Percentiles rank a stretch among this genome's conserved stretches.
phyloP scores from a whole-genome alignment of 2,113 vertebrate species.

The Cyanoderma ruficeps region DNA sequence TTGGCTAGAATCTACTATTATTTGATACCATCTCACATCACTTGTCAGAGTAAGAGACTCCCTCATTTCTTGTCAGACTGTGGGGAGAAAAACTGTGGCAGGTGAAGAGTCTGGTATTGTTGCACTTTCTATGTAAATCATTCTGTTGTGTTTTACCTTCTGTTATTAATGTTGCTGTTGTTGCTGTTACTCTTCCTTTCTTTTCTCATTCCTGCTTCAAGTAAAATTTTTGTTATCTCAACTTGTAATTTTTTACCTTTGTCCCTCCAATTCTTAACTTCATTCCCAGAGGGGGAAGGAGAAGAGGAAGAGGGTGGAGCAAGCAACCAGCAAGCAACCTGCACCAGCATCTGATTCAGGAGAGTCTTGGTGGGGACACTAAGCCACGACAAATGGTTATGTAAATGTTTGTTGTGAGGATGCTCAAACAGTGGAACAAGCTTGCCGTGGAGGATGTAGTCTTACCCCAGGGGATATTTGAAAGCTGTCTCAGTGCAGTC shows the following conservation, averaged over 20 bases:
- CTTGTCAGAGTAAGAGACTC: neutral
- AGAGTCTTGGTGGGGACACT: neutral
- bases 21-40: neutral
- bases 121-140: neutral
- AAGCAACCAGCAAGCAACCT: neutral
- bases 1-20: neutral
- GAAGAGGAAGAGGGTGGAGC: no score
- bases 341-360: neutral
- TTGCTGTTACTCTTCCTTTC: neutral
- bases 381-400: neutral
- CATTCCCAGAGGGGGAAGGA: no score
- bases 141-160: neutral
- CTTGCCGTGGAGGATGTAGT: neutral
- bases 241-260: neutral
- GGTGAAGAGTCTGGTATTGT: neutral
- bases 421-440: neutral
- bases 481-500: neutral
- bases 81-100: neutral
- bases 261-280: neutral
- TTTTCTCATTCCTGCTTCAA: neutral
- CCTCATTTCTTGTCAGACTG: neutral
- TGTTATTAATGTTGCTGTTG: neutral
- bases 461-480: neutral
- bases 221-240: neutral
- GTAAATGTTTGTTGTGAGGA: neutral